These are phyloP conservation scores for Gymnothorax javanicus DNA, from an alignment of 2,797 vertebrate species.

Conservation along the genomic window DNA sequence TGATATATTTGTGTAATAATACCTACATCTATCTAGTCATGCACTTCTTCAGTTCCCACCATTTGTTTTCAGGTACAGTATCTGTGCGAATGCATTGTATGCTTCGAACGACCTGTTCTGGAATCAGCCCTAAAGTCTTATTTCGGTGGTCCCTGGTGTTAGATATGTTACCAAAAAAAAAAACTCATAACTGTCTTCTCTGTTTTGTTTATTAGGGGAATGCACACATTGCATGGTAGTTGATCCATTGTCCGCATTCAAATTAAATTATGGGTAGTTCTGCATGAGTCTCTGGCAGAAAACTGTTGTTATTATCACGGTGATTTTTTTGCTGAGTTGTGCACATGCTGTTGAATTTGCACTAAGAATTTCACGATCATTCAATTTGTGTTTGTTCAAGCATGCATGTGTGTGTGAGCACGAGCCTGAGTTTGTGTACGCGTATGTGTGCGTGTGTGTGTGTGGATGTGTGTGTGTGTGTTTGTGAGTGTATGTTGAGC, in stretches of 20 bases:
- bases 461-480: not conserved
- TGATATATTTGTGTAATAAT: not conserved
- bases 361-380: not conserved
- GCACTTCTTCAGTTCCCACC: not conserved
- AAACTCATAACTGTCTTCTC: not conserved
- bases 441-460: too few relatives aligned
- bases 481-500: not conserved
- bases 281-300: not conserved
- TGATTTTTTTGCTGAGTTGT: not conserved
- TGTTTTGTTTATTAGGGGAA: not conserved
- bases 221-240: not conserved
- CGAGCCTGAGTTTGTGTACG: too few relatives aligned
- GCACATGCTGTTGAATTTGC: not conserved
- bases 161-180: not conserved
- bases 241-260: not conserved
- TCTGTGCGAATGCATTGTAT: conserved; percentile 19
- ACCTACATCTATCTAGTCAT: not conserved
- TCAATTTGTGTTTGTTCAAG: not conserved
- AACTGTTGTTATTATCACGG: too few relatives aligned
- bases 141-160: conserved; percentile 34
- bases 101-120: conserved; percentile 40
- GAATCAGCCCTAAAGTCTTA: conserved; percentile 41
- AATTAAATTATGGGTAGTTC: not conserved
- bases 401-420: not conserved
- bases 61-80: not conserved